A percentile compares a stretch with the other conserved stretches of the same genome.
These are phyloP conservation scores for Cantharis rufa DNA, from an alignment of 2,888 invertebrate genomes.

Conservation along the genomic window DNA sequence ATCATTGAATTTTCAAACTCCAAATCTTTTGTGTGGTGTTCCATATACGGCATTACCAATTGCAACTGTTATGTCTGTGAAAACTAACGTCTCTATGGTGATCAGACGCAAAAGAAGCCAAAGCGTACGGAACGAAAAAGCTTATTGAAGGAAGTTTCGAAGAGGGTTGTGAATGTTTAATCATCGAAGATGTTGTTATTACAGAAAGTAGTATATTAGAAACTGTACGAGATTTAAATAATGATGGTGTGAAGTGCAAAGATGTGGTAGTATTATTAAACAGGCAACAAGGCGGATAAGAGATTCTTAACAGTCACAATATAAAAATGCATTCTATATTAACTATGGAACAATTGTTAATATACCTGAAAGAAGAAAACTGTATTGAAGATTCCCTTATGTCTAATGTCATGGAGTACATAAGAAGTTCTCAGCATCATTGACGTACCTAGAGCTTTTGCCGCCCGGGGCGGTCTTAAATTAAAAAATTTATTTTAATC, in stretches of 20 bases:
- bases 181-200: no score
- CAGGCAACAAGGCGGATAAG: slow-evolving; percentile 86
- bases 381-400: slow-evolving; percentile 66
- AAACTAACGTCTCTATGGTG: slow-evolving; percentile 81
- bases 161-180: no score
- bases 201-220: no score
- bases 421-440: slow-evolving; percentile 63
- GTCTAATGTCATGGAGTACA: slow-evolving; percentile 61
- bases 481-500: no score
- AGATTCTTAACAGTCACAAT: slow-evolving; percentile 70
- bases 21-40: slow-evolving; percentile 78
- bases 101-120: slow-evolving; percentile 92
- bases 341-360: slow-evolving; percentile 68
- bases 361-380: slow-evolving; percentile 60
- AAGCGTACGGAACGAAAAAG: slow-evolving; percentile 94
- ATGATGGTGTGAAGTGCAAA: no score
- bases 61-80: slow-evolving; percentile 80
- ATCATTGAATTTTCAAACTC: slow-evolving; percentile 58
- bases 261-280: no score
- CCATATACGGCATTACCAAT: slow-evolving; percentile 97
- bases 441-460: no score
- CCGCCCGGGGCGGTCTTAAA: no score
- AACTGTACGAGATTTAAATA: no score
- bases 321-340: slow-evolving; percentile 73
- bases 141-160: slow-evolving; percentile 88